Base-by-base conservation (phyloP, 2,113 vertebrate genomes). In the Coptodon rendalli region DNA sequence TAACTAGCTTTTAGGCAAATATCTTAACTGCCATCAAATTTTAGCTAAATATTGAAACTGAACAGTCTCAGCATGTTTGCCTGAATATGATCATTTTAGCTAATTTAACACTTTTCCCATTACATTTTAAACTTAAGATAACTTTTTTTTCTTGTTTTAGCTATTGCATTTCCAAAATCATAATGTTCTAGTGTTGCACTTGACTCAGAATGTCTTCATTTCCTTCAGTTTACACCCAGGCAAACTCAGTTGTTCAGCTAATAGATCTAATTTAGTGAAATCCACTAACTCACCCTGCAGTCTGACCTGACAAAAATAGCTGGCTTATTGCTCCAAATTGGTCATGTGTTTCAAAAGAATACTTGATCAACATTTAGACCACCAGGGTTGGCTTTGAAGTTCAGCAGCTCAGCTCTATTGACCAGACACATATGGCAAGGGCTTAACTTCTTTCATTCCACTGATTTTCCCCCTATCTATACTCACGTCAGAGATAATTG, bases 351-450 rank as follows among this genome's bases (percentile, higher is more conserved):
- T 85, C 56, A 61, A 24, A 86, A 54, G 43, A 53, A 80, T 53
- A 68, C 19, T 14, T n/a, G 9, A 53, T 86, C 31, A 27, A 86
- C 43, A 34, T 54, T 78, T 40, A 79, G 89, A 83, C 90, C 91
- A 91, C 88, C 91, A 12, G 48, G 54, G 59, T 66, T 43, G 90
- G 53, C 84, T 93, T 91, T 93, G 89, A 93, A 87, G 90, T 57
- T 24, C 50, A 43, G 88, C 89, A 81, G 89, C 87, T 88, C 59
- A 12, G 31, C 36, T 50, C 57, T 22, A 54, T 57, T 40, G 79
- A 85, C 61, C 86, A 82, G 87, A 87, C 89, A 89, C 89, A 87
- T 85, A 54, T 61, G 89, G 91, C 87, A 59, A 68, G 11, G 56
- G 89, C 86, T 93, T 87, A 92, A 87, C 86, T 82, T 76, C 66